Percentiles rank a stretch among this genome's conserved stretches.
Evolutionary conservation across 1,140 invertebrate species (phyloP).

Genomic region (Micrasema longulum): DNA sequence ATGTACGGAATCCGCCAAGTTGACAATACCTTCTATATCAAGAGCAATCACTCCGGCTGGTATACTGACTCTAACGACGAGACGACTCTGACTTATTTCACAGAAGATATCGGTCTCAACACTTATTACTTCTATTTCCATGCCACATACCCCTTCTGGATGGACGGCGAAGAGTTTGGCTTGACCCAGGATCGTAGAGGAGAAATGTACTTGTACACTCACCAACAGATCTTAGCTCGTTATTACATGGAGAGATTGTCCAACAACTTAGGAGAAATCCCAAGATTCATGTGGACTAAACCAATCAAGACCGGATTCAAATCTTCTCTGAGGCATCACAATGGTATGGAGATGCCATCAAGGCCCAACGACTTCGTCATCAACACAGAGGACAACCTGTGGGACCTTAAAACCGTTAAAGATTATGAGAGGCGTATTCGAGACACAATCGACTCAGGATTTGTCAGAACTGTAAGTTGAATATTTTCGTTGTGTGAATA

Average conservation of each 20-base stretch:
- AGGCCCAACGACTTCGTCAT: conserved; percentile 61
- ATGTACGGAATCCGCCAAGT: conserved; percentile 64
- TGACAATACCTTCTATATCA: conserved; percentile 60
- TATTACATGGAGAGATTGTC: conserved; percentile 73
- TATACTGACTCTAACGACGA: conserved; percentile 69
- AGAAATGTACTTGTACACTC: conserved; percentile 67
- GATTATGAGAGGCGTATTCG: conserved; percentile 72
- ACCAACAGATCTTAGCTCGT: conserved; percentile 69
- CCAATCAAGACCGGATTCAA: conserved; percentile 71
- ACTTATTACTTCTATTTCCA: conserved; percentile 72
- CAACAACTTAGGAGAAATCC: conserved; percentile 67
- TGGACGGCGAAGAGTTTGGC: conserved; percentile 59
- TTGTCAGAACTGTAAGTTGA: conserved; percentile 63
- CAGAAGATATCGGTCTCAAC: conserved; percentile 78
- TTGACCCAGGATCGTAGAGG: conserved; percentile 66
- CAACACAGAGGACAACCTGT: conserved; percentile 67
- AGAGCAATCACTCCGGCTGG: conserved; percentile 70
- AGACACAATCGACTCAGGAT: conserved; percentile 74
- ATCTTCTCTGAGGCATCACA: conserved; percentile 71
- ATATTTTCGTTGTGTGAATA: too few relatives aligned
- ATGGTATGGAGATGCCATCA: conserved; percentile 73
- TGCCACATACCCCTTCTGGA: conserved; percentile 67
- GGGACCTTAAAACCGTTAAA: conserved; percentile 64
- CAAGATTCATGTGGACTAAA: conserved; percentile 67
- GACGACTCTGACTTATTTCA: conserved; percentile 77